A percentile compares a stretch with the other conserved stretches of the same genome.
These are phyloP conservation scores for Thereuonema tuberculata DNA, from an alignment of 1,140 invertebrate genomes.

Conservation along the genomic window DNA sequence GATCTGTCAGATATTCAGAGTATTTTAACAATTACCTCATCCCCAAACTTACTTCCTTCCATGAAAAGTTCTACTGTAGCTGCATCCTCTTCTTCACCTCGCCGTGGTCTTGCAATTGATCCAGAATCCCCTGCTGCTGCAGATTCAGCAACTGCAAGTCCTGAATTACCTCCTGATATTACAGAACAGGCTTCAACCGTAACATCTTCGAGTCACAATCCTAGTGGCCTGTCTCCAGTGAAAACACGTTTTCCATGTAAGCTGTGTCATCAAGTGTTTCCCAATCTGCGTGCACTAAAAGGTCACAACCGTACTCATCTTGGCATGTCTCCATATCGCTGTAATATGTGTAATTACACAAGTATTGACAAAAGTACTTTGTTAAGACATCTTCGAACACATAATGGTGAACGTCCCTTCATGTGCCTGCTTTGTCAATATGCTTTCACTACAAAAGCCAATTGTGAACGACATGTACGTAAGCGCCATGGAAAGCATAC, in stretches of 20 bases:
- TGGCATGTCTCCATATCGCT: conserved; percentile 49
- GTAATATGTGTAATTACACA: conserved; percentile 80
- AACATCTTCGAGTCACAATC: neutral
- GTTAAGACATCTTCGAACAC: conserved; percentile 74
- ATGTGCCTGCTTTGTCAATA: conserved; percentile 87
- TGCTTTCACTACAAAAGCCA: conserved; percentile 89
- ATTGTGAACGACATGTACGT: conserved; percentile 51
- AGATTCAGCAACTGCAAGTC: conserved; percentile 25
- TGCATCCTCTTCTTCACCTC: conserved; percentile 18
- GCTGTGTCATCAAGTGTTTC: conserved; percentile 65
- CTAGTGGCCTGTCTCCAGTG: conserved; percentile 26
- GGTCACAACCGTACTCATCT: conserved; percentile 61
- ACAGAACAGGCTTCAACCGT: conserved; percentile 15
- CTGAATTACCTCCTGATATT: conserved; percentile 15
- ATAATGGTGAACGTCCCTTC: conserved; percentile 88
- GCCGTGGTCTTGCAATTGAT: conserved; percentile 1
- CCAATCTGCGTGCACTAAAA: conserved; percentile 74
- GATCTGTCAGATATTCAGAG: conserved; percentile 69
- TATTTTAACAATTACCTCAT: conserved; percentile 57
- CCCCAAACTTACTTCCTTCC: conserved; percentile 42
- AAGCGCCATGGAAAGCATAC: conserved; percentile 69
- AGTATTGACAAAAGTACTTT: conserved; percentile 81
- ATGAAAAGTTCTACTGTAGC: conserved; percentile 20
- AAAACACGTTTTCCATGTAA: conserved; percentile 60
- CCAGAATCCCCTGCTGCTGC: conserved; percentile 22